phyloP scores from a whole-genome alignment of 1,140 invertebrate species.

The Phthorimaea operculella region DNA sequence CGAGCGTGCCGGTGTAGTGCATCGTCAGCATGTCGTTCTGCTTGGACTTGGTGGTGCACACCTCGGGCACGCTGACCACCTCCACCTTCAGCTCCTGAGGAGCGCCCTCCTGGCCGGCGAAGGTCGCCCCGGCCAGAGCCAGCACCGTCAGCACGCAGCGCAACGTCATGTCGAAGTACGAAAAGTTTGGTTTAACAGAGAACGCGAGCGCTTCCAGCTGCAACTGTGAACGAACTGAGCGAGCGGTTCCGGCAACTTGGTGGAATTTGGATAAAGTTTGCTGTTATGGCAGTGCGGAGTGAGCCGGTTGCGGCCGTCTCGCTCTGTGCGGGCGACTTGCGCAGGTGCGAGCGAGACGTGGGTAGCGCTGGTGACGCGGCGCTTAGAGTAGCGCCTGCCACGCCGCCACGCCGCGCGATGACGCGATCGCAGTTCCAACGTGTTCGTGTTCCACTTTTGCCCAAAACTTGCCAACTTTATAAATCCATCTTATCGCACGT shows the following conservation, averaged over 20 bases:
- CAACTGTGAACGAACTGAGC: conserved; percentile 42
- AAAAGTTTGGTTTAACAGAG: conserved; percentile 39
- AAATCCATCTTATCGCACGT: conserved; percentile 8
- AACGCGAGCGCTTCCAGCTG: conserved; percentile 28
- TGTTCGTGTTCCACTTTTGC: conserved; percentile 49
- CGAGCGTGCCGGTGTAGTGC: conserved; percentile 92
- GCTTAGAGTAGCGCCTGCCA: conserved; percentile 39
- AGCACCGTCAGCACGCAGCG: conserved; percentile 51
- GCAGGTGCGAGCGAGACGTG: conserved; percentile 21
- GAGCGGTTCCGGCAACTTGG: conserved; percentile 34
- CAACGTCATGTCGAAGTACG: conserved; percentile 56
- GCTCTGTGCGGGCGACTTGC: conserved; percentile 6
- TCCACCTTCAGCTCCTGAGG: conserved; percentile 80
- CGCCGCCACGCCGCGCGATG: conserved; percentile 34
- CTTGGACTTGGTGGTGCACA: conserved; percentile 85
- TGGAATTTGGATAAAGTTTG: conserved; percentile 49
- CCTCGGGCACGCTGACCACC: conserved; percentile 79
- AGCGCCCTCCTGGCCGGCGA: conserved; percentile 55
- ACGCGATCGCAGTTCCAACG: conserved; percentile 39
- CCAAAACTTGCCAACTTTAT: conserved; percentile 32
- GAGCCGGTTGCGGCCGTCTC: conserved; percentile 15
- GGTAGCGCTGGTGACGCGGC: conserved; percentile 36
- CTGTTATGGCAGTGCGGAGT: conserved; percentile 26
- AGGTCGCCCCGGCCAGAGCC: conserved; percentile 60
- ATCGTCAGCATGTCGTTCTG: conserved; percentile 90